Base-by-base conservation (phyloP, 1,140 invertebrate genomes). In the Zaprionus gabonicus region DNA sequence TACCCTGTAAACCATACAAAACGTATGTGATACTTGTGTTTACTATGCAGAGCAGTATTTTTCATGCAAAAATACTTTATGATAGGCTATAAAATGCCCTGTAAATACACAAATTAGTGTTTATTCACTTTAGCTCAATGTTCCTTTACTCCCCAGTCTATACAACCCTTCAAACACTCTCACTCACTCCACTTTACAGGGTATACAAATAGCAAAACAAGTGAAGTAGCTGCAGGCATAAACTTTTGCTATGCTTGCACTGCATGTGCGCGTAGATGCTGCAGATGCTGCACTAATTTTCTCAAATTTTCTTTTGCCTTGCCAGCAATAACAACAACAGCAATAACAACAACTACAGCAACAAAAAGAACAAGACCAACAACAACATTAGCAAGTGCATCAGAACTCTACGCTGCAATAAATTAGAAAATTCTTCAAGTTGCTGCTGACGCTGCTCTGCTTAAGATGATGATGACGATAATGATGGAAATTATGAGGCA, bases 231-330 rank as follows among this genome's bases (percentile, higher is more conserved):
- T 38, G 17, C 10, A 46, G n/a, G 41, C 46, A 51, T 4, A 51
- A 25, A 51, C 44, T 58, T 68, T 53, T n/a, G 51, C 28, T 56
- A 66, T 66, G 55, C 55, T 17, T 60, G 5, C 25, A 20, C 27
- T 51, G 38, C 17, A 62, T 46, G 46, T 5, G 25, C n/a, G 38
- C 31, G 53, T 41, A 15, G 38, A 13, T 41, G 55, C 34, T 59
- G 49, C 49, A 62, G 68, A 55, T 60, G 58, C 49, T 64, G 67
- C 67, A 75, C 67, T 71, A 58, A 70, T 75, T 75, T 75, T 71
- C 59, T 70, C 27, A 63, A 63, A 68, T 63, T 75, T 70, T 75
- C 66, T 75, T 71, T 75, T 55, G 63, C 51, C 31, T 57, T 71
- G 66, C 66, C 71, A 68, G 23, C 46, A 70, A 34, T 58, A 60